These are phyloP conservation scores for Camelus dromedarius DNA, from an alignment of 2,113 vertebrate species.

Conservation along the genomic window DNA sequence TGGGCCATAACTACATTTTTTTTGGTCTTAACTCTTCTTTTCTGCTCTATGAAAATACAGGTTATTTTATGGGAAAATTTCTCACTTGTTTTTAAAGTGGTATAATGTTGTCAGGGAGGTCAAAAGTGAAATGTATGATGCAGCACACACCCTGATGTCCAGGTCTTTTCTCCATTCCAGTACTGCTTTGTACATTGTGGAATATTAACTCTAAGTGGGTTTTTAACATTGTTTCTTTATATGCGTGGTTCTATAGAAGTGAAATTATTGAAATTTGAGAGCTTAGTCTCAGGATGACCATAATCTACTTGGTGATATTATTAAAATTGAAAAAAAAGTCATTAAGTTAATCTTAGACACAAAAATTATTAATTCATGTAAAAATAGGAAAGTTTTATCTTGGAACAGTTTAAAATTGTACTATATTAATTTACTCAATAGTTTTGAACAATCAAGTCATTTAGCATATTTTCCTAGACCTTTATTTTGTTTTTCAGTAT, in stretches of 20 bases:
- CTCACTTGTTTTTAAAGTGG: slow-evolving; percentile 35
- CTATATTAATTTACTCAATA: not conserved
- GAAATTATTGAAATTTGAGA: not conserved
- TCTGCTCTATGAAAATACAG: not conserved
- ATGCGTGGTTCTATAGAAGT: not conserved
- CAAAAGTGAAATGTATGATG: not conserved
- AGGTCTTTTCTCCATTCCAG: not conserved
- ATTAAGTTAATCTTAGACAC: slow-evolving; percentile 8
- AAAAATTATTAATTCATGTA: not conserved
- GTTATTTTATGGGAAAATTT: not conserved
- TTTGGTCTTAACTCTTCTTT: not conserved
- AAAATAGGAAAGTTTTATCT: not conserved
- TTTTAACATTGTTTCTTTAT: slow-evolving; percentile 32
- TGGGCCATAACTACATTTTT: not conserved
- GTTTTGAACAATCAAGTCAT: not conserved
- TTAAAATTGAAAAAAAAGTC: not conserved
- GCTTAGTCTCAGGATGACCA: not conserved
- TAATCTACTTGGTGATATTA: not conserved
- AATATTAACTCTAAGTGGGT: not conserved
- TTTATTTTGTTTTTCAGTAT: slow-evolving; percentile 21
- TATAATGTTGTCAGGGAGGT: not conserved
- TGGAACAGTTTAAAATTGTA: not conserved
- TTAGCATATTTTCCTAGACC: not conserved
- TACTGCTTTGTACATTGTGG: slow-evolving; percentile 3
- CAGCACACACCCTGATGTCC: fast-evolving